Conservation (phyloP, 2,113 vertebrate species). For the Bubo bubo region DNA sequence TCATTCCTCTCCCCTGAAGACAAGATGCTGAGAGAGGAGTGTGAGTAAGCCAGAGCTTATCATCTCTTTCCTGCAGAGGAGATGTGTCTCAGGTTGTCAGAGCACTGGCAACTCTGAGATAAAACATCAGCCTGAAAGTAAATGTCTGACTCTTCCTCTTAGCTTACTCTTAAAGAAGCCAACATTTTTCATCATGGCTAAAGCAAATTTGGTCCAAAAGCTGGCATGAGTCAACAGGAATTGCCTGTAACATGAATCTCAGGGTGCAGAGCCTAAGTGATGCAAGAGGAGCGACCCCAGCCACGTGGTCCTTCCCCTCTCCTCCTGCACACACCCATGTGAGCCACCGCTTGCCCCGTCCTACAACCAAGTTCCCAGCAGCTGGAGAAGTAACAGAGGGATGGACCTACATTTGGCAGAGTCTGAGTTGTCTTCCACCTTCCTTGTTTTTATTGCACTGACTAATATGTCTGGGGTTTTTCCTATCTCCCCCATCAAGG, state of each 20-base stretch:
- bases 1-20: constrained; percentile 14
- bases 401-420: rapidly evolving
- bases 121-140: background rate
- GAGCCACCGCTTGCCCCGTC: background rate
- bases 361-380: rapidly evolving
- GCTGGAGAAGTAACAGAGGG: background rate
- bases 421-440: background rate
- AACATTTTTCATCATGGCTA: background rate
- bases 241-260: too few relatives aligned
- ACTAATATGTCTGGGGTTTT: background rate
- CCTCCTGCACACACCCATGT: background rate
- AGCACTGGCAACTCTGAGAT: background rate
- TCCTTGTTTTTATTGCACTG: background rate
- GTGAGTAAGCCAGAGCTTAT: background rate
- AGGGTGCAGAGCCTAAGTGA: background rate
- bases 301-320: background rate
- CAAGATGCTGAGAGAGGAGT: background rate
- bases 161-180: background rate
- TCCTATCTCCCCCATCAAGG: background rate
- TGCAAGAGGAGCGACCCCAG: background rate
- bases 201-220: background rate
- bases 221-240: background rate
- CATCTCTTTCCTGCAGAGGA: background rate
- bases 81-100: background rate
- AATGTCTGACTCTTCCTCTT: background rate